phyloP scores from a whole-genome alignment of 1,140 invertebrate species.

The Chionoecetes opilio region DNA sequence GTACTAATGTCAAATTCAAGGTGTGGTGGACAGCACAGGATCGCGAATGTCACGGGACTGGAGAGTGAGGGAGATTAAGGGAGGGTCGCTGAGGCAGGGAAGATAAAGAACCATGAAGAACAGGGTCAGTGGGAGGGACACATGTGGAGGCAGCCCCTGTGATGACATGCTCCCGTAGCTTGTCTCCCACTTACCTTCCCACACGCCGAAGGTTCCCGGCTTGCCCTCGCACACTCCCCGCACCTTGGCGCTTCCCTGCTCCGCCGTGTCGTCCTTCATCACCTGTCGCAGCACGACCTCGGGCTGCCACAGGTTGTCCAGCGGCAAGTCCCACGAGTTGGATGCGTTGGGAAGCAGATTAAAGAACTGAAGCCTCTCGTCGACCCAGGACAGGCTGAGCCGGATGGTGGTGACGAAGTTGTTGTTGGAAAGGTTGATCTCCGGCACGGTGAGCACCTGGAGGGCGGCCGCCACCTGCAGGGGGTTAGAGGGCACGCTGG shows the following conservation, averaged over 20 bases:
- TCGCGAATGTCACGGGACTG: no score
- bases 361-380: slow-evolving; percentile 15
- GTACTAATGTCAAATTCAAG: no score
- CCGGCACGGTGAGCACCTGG: background rate
- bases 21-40: no score
- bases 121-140: background rate
- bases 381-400: background rate
- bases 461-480: background rate
- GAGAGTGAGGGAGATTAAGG: background rate
- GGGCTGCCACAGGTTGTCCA: background rate
- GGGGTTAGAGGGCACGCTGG: background rate
- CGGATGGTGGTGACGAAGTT: background rate
- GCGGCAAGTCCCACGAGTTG: background rate
- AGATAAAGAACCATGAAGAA: background rate
- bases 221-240: background rate
- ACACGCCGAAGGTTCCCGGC: background rate
- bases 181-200: background rate
- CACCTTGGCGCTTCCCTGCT: background rate
- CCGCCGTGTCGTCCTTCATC: background rate
- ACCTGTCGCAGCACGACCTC: background rate
- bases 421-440: background rate
- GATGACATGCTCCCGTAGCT: no score
- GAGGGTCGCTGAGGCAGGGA: background rate
- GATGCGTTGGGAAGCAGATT: background rate
- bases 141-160: no score